A percentile compares a stretch with the other conserved stretches of the same genome.
Conservation (phyloP, 2,113 vertebrate species). For the Deroptyus accipitrinus region DNA sequence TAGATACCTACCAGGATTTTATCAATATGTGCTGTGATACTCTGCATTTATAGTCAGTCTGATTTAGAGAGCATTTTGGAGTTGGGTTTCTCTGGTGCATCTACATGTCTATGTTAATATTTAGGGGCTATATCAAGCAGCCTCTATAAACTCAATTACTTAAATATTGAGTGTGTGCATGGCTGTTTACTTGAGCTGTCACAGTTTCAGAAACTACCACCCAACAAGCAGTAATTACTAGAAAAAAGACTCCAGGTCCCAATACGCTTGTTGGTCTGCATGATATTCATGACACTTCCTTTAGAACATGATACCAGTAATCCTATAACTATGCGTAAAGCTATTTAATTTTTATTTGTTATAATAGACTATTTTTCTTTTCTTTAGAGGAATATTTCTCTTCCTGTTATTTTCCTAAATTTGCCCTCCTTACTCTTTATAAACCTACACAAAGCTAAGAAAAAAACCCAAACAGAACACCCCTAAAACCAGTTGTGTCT, state of each 20-base stretch:
- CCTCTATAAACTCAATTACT: not conserved
- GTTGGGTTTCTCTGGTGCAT: not conserved
- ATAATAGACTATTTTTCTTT: not conserved
- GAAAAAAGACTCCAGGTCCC: not conserved
- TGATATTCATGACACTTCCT: not conserved
- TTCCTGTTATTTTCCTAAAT: not conserved
- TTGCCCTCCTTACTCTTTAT: not conserved
- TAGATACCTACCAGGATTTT: not conserved
- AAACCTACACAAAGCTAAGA: not conserved
- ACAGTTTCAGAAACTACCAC: fast-evolving
- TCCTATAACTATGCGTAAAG: not conserved
- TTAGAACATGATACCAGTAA: not conserved
- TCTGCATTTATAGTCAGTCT: not conserved
- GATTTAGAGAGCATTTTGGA: not conserved
- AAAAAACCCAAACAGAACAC: fast-evolving
- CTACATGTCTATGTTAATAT: not conserved
- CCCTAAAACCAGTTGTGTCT: not conserved
- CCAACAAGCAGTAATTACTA: not conserved
- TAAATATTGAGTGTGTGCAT: not conserved
- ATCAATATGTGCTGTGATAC: not conserved
- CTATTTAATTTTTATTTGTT: not conserved
- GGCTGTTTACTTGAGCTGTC: not conserved
- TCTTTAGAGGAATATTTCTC: not conserved
- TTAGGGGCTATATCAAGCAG: not conserved
- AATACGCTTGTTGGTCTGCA: fast-evolving